Conservation (phyloP, 2,888 invertebrate genomes). For the Tipula confusa region DNA sequence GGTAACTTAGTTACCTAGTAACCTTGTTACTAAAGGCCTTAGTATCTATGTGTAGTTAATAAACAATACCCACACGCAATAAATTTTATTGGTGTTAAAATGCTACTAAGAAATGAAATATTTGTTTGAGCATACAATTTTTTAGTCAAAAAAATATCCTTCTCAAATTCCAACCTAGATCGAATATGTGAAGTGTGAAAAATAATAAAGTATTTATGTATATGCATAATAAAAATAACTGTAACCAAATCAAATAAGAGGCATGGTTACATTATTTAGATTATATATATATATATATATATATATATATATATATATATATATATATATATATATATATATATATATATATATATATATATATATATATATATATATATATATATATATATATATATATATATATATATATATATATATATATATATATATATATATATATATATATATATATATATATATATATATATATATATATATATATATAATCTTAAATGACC, state of each 20-base stretch:
- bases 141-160: neutral
- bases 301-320: neutral
- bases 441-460: neutral
- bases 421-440: neutral
- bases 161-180: neutral
- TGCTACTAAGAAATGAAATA: neutral
- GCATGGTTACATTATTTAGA: neutral
- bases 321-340: neutral
- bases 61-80: too few relatives aligned
- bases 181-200: conserved; percentile 1
- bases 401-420: neutral
- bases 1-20: too few relatives aligned
- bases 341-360: neutral
- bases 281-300: neutral
- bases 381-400: neutral
- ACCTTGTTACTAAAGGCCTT: too few relatives aligned
- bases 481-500: neutral
- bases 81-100: too few relatives aligned
- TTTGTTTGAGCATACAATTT: neutral
- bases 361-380: neutral
- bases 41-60: too few relatives aligned
- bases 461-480: neutral
- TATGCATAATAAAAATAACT: conserved; percentile 5
- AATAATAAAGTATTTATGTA: too few relatives aligned
- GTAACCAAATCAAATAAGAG: neutral